Base-by-base conservation (phyloP, 2,797 vertebrate genomes). In the Eurystomus glaucurus region DNA sequence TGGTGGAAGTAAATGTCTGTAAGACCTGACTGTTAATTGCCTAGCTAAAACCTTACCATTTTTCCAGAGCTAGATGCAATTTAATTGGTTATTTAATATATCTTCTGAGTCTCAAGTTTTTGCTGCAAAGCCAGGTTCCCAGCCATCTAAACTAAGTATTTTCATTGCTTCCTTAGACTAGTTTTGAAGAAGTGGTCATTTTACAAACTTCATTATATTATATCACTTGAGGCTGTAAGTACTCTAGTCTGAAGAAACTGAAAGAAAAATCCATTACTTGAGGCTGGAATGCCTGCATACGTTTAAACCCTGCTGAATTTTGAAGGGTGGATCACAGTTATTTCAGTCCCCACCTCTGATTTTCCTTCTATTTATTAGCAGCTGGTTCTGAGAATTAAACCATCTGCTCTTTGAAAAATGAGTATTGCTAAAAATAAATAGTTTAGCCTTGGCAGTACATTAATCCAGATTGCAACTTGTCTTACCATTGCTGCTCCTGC, bases 381-480 rank as follows among this genome's bases (percentile, higher is more conserved):
- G 79, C 77, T 97, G 75, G 50, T 80, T 95, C 69, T 82, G 66
- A 82, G 78, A 96, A 97, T 93, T 92, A 95, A 97, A 91, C 90
- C 94, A 97, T 97, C 96, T 98, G 94, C 65, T 96, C 46, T 92
- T 91, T 83, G 88, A 64, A 88, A 94, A 94, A 86, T 60, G 26
- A 88, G 45, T 88, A 96, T 71, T 76, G 78, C 12, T 23, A 25
- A 85, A 96, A 97, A 96, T 79, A 85, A 87, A 95, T 96, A 95
- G 76, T 69, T 95, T 50, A 94, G 82, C 83, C 80, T 96, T 90
- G 86, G 28, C 88, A 90, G 83, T 94, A 94, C 97, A 97, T 86
- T 92, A 84, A 93, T 85, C 83, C 87, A 82, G 78, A 72, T 92
- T 75, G 72, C 52, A 94, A 92, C 54, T 95, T 74, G 65, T 91